These are phyloP conservation scores for Apamea epomidion DNA, from an alignment of 2,888 invertebrate species.

Conservation along the genomic window DNA sequence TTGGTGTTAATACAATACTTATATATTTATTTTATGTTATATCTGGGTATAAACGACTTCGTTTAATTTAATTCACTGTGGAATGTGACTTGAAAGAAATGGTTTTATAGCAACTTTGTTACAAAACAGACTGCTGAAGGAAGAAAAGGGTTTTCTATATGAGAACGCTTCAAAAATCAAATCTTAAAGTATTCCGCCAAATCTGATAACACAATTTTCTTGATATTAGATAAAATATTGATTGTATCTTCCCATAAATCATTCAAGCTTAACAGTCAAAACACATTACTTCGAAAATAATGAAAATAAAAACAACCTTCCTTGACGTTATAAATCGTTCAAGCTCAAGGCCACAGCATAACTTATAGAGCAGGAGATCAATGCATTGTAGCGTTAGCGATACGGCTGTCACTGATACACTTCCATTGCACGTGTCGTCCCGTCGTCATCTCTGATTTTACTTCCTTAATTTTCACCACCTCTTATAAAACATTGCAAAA, in stretches of 20 bases:
- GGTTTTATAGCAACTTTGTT: neutral
- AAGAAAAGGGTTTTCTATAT: no score
- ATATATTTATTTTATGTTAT: no score
- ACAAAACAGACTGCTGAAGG: neutral
- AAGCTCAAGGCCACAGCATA: slow-evolving; percentile 35
- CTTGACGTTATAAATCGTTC: slow-evolving; percentile 13
- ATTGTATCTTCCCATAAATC: neutral
- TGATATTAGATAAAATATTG: neutral
- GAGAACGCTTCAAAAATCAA: neutral
- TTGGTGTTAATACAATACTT: no score
- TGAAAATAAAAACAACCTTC: neutral
- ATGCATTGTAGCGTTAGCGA: slow-evolving; percentile 19
- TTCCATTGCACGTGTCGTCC: neutral
- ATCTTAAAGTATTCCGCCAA: neutral
- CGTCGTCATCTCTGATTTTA: neutral
- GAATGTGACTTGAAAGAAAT: neutral
- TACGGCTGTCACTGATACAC: slow-evolving; percentile 4
- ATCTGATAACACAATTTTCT: neutral
- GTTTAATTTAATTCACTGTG: neutral
- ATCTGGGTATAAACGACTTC: neutral
- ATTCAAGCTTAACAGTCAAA: neutral
- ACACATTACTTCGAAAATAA: neutral
- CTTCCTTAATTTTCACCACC: neutral
- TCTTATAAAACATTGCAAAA: neutral
- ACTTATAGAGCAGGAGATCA: slow-evolving; percentile 37